Base-by-base conservation (phyloP, 2,797 vertebrate species). In the Ceyx erithaca region DNA sequence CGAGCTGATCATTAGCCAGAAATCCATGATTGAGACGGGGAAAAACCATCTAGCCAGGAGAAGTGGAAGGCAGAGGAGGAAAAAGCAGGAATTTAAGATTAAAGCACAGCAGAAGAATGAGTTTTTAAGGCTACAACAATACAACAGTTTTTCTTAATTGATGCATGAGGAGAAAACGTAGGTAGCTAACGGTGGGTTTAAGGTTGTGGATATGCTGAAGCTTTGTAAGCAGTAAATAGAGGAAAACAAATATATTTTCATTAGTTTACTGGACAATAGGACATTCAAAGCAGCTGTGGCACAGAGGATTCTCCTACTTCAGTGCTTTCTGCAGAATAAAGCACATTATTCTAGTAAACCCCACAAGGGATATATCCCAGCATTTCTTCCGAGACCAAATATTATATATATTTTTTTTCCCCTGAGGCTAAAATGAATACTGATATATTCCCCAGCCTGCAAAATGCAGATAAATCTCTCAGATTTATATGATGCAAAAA, bases 11-110 rank as follows among this genome's bases (percentile, higher is more conserved):
- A 71, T 98, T 90, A 43, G 98, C 98, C 88, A 99, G 96, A 98
- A 99, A 99, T 98, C 98, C 97, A 1, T 98, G 98, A 94, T 94
- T 98, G 95, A 98, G 98, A 77, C 96, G 97, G 51, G 98, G 98
- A 88, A 99, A 99, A 97, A 98, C 98, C 98, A 99, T 99, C 99
- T 99, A 91, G 77, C 5, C 86, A 79, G 92, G 77, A 62, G 66
- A 87, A 88, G 91, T 4, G 55, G 49, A 78, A 88, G 13, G 72
- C 62, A 64, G 83, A 90, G 81, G 88, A 81, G 92, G 93, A 92
- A 94, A 93, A 86, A 96, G 62, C 75, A 82, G 88, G 87, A 87
- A 48, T 89, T 93, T 40, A 49, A 72, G 58, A 71, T 26, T 70
- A 67, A 91, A 83, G 55, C 57, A 73, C 41, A 79, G 89, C 16